phyloP scores from a whole-genome alignment of 2,113 vertebrate genomes.

The Chaetura pelagica region DNA sequence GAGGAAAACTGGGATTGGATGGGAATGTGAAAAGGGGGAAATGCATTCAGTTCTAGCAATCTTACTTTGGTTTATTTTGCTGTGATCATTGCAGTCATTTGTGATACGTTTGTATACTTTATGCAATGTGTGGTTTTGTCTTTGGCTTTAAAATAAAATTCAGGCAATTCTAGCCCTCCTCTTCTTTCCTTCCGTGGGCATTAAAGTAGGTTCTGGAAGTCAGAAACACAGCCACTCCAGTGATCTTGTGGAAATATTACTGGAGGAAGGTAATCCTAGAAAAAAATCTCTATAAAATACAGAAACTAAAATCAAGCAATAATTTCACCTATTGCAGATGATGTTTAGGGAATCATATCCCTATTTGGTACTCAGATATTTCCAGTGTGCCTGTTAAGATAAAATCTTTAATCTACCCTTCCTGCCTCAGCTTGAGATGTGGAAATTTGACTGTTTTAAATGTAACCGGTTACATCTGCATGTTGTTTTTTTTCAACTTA shows the following conservation, averaged over 20 bases:
- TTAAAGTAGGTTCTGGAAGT: background rate
- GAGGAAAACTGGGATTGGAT: background rate
- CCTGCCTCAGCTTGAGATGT: background rate
- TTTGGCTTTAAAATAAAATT: constrained; percentile 18
- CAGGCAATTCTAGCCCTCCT: background rate
- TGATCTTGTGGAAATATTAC: background rate
- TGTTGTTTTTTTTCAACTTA: constrained; percentile 25
- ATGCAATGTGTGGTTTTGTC: background rate
- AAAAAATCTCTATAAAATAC: background rate
- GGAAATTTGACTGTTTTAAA: constrained; percentile 7
- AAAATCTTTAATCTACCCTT: constrained; percentile 13
- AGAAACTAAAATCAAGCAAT: background rate
- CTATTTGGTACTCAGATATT: background rate
- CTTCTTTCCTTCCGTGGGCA: background rate
- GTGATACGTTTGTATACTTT: constrained; percentile 16
- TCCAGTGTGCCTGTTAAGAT: background rate
- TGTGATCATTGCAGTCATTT: background rate
- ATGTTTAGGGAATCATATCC: background rate
- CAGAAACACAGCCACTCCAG: background rate
- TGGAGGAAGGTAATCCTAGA: background rate
- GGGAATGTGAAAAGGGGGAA: background rate
- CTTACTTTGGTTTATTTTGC: constrained; percentile 11
- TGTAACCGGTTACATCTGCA: background rate
- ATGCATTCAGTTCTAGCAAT: background rate
- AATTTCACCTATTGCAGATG: background rate